phyloP scores from a whole-genome alignment of 2,888 invertebrate species.

The Caenorhabditis wallacei region DNA sequence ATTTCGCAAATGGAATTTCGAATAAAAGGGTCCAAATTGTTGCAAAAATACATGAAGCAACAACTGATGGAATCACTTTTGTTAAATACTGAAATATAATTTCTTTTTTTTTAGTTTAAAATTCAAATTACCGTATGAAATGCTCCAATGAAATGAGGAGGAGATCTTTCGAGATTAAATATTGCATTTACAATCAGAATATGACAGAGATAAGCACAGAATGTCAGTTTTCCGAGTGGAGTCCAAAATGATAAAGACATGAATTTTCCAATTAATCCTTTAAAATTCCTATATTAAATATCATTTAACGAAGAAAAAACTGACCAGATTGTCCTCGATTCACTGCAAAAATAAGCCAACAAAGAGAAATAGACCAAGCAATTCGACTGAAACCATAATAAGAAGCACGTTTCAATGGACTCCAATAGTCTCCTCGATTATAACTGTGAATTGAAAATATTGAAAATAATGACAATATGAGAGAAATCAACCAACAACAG shows the following conservation, averaged over 20 bases:
- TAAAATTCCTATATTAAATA: too few species aligned
- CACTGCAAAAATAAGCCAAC: constrained; percentile 84
- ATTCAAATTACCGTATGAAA: constrained; percentile 39
- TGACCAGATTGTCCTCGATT: constrained; percentile 51
- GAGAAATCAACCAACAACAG: constrained; percentile 48
- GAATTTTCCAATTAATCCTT: constrained; percentile 48
- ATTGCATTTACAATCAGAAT: constrained; percentile 39
- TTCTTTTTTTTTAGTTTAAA: too few species aligned
- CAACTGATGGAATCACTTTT: constrained; percentile 47
- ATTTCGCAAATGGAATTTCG: constrained; percentile 30
- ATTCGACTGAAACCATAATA: constrained; percentile 77
- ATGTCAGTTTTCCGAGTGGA: constrained; percentile 58
- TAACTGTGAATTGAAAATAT: constrained; percentile 56
- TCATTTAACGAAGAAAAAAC: too few species aligned
- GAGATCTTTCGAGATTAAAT: constrained; percentile 46
- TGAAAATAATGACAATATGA: constrained; percentile 44
- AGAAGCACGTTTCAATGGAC: constrained; percentile 33
- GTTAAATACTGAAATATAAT: constrained; percentile 51
- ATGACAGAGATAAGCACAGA: constrained; percentile 59
- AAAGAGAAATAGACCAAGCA: constrained; percentile 83
- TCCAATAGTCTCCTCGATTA: constrained; percentile 57
- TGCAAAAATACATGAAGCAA: constrained; percentile 45
- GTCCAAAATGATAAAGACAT: constrained; percentile 60
- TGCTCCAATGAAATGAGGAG: constrained; percentile 55
- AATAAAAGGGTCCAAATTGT: constrained; percentile 45